Percentiles rank a stretch among this genome's conserved stretches.
Conservation (phyloP, 2,888 invertebrate genomes). For the Pyrochroa serraticornis region DNA sequence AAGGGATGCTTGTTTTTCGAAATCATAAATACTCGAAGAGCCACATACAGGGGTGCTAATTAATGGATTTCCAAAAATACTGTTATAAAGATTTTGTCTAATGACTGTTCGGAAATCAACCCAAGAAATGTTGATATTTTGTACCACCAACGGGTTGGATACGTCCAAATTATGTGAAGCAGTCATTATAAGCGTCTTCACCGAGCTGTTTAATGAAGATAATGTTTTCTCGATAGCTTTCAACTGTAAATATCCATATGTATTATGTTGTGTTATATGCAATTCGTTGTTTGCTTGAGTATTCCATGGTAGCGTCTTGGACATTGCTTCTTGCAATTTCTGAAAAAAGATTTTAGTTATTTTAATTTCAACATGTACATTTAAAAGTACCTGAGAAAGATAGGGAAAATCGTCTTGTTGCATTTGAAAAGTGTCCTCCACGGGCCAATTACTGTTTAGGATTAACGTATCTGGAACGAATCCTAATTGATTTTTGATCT, state of each 20-base stretch:
- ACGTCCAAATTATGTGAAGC: conserved; percentile 37
- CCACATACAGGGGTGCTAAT: conserved; percentile 66
- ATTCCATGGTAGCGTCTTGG: background rate
- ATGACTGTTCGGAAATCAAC: conserved; percentile 62
- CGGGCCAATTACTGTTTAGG: conserved; percentile 65
- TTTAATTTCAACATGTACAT: too few relatives aligned
- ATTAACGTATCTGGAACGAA: conserved; percentile 52
- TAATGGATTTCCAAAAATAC: conserved; percentile 48
- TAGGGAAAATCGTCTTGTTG: conserved; percentile 58
- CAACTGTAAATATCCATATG: conserved; percentile 62
- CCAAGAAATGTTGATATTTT: conserved; percentile 67
- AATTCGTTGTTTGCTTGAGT: conserved; percentile 40
- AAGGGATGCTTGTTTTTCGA: conserved; percentile 56
- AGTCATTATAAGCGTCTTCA: conserved; percentile 35
- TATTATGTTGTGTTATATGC: conserved; percentile 62
- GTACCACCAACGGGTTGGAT: conserved; percentile 53
- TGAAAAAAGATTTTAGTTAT: background rate
- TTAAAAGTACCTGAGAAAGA: conserved; percentile 60
- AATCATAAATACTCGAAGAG: conserved; percentile 57
- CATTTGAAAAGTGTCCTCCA: conserved; percentile 52
- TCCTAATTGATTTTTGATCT: conserved; percentile 30
- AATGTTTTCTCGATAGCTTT: conserved; percentile 33
- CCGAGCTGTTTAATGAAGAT: background rate
- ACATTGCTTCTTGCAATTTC: background rate
- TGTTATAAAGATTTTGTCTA: conserved; percentile 50